Conservation (phyloP, 2,797 vertebrate genomes). For the Huso huso region DNA sequence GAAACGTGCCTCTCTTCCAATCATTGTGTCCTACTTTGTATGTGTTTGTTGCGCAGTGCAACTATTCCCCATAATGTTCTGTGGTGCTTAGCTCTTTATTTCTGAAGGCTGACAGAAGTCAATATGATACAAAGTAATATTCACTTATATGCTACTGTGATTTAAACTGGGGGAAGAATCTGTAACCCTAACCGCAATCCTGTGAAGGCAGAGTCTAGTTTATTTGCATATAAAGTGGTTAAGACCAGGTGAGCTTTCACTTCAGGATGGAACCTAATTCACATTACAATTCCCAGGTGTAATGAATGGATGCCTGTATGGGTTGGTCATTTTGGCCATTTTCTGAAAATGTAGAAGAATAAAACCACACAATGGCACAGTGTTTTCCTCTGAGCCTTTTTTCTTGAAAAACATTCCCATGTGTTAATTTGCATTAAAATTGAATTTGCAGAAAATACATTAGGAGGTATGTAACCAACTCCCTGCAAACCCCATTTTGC, state of each 20-base stretch:
- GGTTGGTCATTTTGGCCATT: neutral
- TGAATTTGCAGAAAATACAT: constrained; percentile 34
- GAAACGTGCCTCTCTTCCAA: too few relatives aligned
- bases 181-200: neutral
- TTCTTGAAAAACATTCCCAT: constrained; percentile 26
- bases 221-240: neutral
- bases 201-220: neutral
- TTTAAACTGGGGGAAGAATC: neutral
- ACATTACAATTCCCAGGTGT: neutral
- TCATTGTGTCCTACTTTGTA: too few relatives aligned
- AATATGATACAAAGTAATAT: too few relatives aligned
- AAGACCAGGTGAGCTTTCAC: neutral
- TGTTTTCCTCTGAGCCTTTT: constrained; percentile 19
- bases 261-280: neutral
- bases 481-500: constrained; percentile 27
- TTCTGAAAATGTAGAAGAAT: neutral
- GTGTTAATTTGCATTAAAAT: constrained; percentile 43
- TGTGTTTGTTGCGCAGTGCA: too few relatives aligned
- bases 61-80: too few relatives aligned
- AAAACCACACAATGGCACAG: neutral
- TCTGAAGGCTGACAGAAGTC: too few relatives aligned
- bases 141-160: too few relatives aligned
- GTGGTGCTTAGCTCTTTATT: too few relatives aligned
- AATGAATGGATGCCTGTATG: neutral
- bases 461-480: constrained; percentile 33